These are phyloP conservation scores for Rhagologus leucostigma DNA, from an alignment of 2,113 vertebrate genomes.

Conservation along the genomic window DNA sequence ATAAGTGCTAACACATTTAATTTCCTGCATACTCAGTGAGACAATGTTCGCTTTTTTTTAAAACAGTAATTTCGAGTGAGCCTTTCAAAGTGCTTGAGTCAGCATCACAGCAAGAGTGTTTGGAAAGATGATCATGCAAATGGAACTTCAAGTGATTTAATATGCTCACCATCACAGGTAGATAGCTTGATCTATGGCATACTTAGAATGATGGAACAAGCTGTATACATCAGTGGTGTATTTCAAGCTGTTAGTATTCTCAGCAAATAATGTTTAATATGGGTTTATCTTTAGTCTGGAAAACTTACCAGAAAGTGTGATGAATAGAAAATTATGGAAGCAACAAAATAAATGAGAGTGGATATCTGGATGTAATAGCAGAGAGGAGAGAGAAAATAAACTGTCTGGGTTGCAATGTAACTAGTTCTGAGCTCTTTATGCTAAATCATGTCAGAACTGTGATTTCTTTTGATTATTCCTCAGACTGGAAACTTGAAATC, in stretches of 20 bases:
- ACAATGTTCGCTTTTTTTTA: neutral
- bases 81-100: conserved; percentile 50
- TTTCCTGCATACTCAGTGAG: conserved; percentile 38
- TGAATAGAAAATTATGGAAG: conserved; percentile 15
- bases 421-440: neutral
- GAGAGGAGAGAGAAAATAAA: neutral
- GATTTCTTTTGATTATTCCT: neutral
- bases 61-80: conserved; percentile 24
- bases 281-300: neutral
- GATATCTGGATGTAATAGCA: neutral
- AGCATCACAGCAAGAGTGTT: conserved; percentile 5
- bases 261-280: conserved; percentile 30
- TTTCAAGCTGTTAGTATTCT: conserved; percentile 43
- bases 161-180: conserved; percentile 19
- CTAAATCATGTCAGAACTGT: neutral
- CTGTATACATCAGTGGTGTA: neutral
- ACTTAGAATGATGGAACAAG: conserved; percentile 40
- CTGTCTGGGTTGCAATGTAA: neutral
- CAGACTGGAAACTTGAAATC: neutral
- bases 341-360: neutral
- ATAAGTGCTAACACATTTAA: conserved; percentile 48
- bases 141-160: conserved; percentile 57
- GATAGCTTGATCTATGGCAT: conserved; percentile 29
- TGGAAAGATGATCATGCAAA: conserved; percentile 45
- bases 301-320: conserved; percentile 6